Conservation (phyloP, 64 coral and sea anemone species). For the Montipora sp. region DNA sequence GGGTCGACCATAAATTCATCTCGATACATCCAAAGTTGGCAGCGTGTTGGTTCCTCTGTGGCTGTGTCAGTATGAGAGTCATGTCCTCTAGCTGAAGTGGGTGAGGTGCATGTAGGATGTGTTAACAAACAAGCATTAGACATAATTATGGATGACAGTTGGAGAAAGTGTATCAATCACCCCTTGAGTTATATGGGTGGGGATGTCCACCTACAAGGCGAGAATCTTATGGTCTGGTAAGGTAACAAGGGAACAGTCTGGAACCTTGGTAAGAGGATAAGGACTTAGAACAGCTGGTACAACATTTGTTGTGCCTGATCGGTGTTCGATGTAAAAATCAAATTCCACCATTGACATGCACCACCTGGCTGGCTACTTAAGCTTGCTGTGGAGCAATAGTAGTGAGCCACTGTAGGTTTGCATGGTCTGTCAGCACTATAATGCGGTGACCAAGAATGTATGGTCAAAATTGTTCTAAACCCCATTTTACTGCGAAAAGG, state of each 20-base stretch:
- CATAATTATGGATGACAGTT: not conserved
- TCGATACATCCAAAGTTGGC: not conserved
- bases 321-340: not conserved
- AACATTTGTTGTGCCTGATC: not conserved
- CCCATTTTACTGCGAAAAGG: conserved; percentile 34
- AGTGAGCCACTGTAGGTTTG: conserved; percentile 18
- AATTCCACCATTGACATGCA: not conserved
- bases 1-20: conserved; percentile 6
- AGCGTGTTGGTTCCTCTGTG: not conserved
- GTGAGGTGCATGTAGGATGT: not conserved
- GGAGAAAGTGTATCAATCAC: not conserved
- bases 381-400: conserved; percentile 28
- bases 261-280: not conserved
- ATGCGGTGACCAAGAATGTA: conserved; percentile 35
- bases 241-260: not conserved
- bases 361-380: not conserved
- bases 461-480: conserved; percentile 41
- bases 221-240: not conserved
- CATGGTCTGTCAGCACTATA: conserved; percentile 40
- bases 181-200: conserved; percentile 11
- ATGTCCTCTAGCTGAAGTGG: no score
- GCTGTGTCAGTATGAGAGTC: no score
- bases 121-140: not conserved
- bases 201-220: not conserved
- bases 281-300: not conserved